Base-by-base conservation (phyloP, 2,113 vertebrate genomes). In the Gopherus evgoodei region DNA sequence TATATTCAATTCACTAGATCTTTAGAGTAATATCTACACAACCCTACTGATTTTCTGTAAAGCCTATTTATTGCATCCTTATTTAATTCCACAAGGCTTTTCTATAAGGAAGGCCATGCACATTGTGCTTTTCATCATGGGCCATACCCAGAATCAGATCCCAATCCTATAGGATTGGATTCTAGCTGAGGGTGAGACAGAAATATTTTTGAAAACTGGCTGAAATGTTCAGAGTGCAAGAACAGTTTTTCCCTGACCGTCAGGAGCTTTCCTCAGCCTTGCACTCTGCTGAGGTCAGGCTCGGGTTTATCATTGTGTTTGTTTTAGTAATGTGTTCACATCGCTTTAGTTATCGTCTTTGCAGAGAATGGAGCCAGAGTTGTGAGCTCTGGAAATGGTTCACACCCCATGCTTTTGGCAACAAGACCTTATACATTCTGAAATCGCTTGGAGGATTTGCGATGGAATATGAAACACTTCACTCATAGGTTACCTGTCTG, bases 391-490 rank as follows among this genome's bases (percentile, higher is more conserved):
- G 6, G 89, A 96, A 95, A 92, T 16, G 25, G 42, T 93, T 94
- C 54, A n/a, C 25, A 44, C 27, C 49, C 59, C 1, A 2, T 50
- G 10, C 22, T 90, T 96, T 97, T 96, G 95, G 95, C 95, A 95
- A 80, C 80, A 88, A 75, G 57, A 86, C 90, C 85, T 19, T 3
- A 16, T 91, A 91, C 96, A 84, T 96, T 97, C 93, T 94, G 96
- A 84, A 31, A 89, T 87, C 44, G 50, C 0, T 95, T 0, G 2
- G 94, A 94, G 94, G 95, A 93, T 98, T 96, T 97, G 90, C 0
- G 0, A 21, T 97, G 97, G 96, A 95, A 96, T 97, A 97, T 98
- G 97, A 97, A 98, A 98, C 95, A 96, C 96, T 96, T 98, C 11
- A 5, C 87, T 97, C 0, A 0, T 84, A 92, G 85, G 87, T 83